Base-by-base conservation (phyloP, 2,888 invertebrate genomes). In the Pristionchus mayeri region DNA sequence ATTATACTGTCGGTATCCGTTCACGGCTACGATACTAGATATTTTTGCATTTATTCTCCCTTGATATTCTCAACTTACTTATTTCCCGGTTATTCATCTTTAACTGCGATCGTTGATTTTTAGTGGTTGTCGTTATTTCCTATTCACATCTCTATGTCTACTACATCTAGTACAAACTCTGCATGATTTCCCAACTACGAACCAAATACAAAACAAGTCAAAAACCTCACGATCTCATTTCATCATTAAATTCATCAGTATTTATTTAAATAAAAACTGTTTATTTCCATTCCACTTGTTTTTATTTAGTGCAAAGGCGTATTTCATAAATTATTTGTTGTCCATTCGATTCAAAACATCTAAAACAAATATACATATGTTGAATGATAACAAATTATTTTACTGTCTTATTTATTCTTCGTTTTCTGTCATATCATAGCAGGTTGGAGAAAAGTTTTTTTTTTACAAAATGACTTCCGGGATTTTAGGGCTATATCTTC, bases 181-280 rank as follows among this genome's bases (percentile, higher is more conserved):
- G 34, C 21, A 24, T 16, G n/a, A n/a, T n/a, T n/a, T n/a, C n/a
- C n/a, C n/a, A n/a, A n/a, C n/a, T n/a, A n/a, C 71, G 71, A 30
- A 71, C 71, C 71, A 71, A 71, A 71, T 34, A 63, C 63, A 63
- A 71, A n/a, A 71, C 71, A 71, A 71, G 71, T 71, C 40, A 40
- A 18, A n/a, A n/a, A n/a, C 21, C 71, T 11, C n/a, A 9, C 40
- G 71, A 71, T 71, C 71, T 71, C 71, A 71, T 44, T 13, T 37
- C 40, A 13, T 21, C 40, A 4, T 27, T 37, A 2, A 34, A 6
- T 7, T 40, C 40, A n/a, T 40, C 21, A 44, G 40, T 71, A 71
- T 71, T 71, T 71, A 71, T 71, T 67, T 67, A 27, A 24, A 30
- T 30, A 60, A 60, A 13, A 9, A 4, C 34, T 63, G 34, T 63